Conservation (phyloP, 2,113 vertebrate genomes). For the Sylvilagus bachmani region DNA sequence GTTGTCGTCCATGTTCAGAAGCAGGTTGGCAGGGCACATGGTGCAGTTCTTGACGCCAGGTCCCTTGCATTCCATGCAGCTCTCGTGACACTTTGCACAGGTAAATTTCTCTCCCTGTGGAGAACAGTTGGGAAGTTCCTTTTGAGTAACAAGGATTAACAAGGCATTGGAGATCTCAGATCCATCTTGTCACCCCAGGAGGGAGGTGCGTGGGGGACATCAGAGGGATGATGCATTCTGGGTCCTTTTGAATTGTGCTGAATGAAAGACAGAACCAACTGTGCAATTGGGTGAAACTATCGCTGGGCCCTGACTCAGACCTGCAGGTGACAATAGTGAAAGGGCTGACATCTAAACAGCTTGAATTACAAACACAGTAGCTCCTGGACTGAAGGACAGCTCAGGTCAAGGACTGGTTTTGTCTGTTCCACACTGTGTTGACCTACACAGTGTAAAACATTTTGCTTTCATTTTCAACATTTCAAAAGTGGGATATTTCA, state of each 20-base stretch:
- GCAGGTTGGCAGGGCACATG: constrained; percentile 86
- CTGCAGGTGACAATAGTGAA: not conserved
- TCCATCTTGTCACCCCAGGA: not conserved
- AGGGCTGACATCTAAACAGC: not conserved
- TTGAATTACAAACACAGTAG: not conserved
- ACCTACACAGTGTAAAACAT: not conserved
- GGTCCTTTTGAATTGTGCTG: not conserved
- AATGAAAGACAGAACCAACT: not conserved
- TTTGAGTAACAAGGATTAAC: not conserved
- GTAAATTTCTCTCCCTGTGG: constrained; percentile 73
- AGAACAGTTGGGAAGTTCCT: constrained; percentile 61
- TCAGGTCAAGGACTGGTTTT: not conserved
- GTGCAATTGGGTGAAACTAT: not conserved
- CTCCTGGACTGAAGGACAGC: not conserved
- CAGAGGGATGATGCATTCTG: not conserved
- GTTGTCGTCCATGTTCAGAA: constrained; percentile 89
- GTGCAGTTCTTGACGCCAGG: constrained; percentile 92
- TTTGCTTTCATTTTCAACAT: not conserved
- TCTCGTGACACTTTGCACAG: constrained; percentile 91
- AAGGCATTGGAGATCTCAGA: not conserved
- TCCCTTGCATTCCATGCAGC: constrained; percentile 94
- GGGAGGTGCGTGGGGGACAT: rapidly evolving
- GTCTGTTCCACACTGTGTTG: not conserved
- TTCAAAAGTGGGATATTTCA: not conserved
- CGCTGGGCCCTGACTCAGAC: not conserved